phyloP scores from a whole-genome alignment of 2,888 invertebrate genomes.

The Orchesella flavescens region DNA sequence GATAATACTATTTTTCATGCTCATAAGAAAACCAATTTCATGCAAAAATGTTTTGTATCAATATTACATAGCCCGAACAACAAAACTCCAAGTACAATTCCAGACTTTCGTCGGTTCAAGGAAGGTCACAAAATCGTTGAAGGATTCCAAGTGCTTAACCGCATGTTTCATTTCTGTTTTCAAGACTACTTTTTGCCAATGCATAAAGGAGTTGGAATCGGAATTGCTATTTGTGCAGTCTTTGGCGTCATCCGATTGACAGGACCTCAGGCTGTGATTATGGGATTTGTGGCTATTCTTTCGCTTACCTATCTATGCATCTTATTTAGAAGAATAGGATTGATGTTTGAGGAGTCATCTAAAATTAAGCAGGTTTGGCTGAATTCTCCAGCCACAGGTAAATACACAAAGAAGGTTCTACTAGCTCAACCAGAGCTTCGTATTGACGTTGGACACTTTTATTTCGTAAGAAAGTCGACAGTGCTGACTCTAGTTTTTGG shows the following conservation, averaged over 20 bases:
- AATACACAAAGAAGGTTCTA: slow-evolving; percentile 3
- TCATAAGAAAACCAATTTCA: no score
- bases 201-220: not conserved
- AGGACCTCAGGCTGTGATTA: slow-evolving; percentile 31
- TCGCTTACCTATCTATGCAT: slow-evolving; percentile 3
- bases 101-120: not conserved
- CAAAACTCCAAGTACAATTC: not conserved
- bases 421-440: slow-evolving; percentile 5
- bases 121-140: not conserved
- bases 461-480: slow-evolving; percentile 36
- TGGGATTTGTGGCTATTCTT: slow-evolving; percentile 24
- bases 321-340: slow-evolving; percentile 19
- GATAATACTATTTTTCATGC: no score
- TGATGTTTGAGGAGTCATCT: not conserved
- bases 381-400: not conserved
- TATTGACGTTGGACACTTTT: slow-evolving; percentile 14
- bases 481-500: slow-evolving; percentile 5
- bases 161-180: slow-evolving; percentile 19
- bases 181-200: slow-evolving; percentile 4
- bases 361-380: not conserved
- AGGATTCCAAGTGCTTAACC: slow-evolving; percentile 20
- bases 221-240: slow-evolving; percentile 12
- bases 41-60: no score
- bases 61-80: not conserved
- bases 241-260: slow-evolving; percentile 26